Evolutionary conservation across 2,113 vertebrate genomes (phyloP).

Genomic region (Reinhardtius hippoglossoides): DNA sequence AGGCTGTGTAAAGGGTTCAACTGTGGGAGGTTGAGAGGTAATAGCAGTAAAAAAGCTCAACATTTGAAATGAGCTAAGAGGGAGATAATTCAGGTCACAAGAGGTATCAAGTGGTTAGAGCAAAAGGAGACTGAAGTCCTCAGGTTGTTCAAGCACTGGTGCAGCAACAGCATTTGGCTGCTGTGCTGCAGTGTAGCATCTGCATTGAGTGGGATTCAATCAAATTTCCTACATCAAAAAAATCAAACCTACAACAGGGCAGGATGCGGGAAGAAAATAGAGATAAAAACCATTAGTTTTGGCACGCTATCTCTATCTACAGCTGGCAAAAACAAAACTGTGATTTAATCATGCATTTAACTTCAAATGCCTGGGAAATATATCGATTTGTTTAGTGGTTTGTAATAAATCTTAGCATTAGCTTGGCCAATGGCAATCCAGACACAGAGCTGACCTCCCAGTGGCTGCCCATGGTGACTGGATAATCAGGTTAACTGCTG

Average conservation of each 20-base stretch:
- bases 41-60: slow-evolving; percentile 33
- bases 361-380: slow-evolving; percentile 14
- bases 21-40: slow-evolving; percentile 23
- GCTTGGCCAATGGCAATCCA: slow-evolving; percentile 5
- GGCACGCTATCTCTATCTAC: slow-evolving; percentile 29
- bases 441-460: slow-evolving; percentile 19
- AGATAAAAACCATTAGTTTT: slow-evolving; percentile 49
- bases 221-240: slow-evolving; percentile 64
- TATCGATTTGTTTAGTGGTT: slow-evolving; percentile 46
- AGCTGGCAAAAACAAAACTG: not conserved
- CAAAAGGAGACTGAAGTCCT: slow-evolving; percentile 37
- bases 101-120: slow-evolving; percentile 52
- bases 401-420: slow-evolving; percentile 27
- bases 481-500: slow-evolving; percentile 63
- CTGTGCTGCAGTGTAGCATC: slow-evolving; percentile 33
- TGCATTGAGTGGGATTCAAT: slow-evolving; percentile 58
- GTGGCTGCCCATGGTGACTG: slow-evolving; percentile 40
- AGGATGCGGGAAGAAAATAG: slow-evolving; percentile 25
- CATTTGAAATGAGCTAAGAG: slow-evolving; percentile 54
- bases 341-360: slow-evolving; percentile 9
- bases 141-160: slow-evolving; percentile 34
- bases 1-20: slow-evolving; percentile 23
- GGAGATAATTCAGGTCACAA: slow-evolving; percentile 51
- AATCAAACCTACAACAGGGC: slow-evolving; percentile 53
- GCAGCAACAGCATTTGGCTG: slow-evolving; percentile 35